Conservation (phyloP, 1,140 invertebrate species). For the Venturia canescens region DNA sequence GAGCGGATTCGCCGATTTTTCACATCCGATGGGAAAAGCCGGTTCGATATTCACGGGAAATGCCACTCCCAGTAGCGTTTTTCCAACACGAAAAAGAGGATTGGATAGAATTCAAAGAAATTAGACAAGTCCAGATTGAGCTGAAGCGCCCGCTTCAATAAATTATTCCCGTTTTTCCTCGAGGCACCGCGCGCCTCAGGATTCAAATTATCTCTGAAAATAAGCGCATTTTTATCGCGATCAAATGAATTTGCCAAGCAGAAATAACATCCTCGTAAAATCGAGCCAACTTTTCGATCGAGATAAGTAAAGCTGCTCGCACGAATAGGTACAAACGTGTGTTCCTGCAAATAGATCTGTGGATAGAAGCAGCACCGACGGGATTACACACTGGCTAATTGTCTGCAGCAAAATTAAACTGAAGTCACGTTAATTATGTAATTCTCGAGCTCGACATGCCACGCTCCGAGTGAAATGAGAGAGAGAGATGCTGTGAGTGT, state of each 20-base stretch:
- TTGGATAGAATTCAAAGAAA: too few species aligned
- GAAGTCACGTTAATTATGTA: constrained; percentile 77
- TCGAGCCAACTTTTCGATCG: neutral
- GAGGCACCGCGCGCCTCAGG: too few species aligned
- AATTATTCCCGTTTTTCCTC: too few species aligned
- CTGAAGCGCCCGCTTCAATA: too few species aligned
- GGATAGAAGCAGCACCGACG: constrained; percentile 41
- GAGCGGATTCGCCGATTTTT: constrained; percentile 38
- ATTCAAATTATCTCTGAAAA: neutral
- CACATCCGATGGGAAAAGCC: neutral
- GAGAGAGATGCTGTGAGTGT: neutral
- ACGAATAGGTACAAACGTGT: constrained; percentile 36
- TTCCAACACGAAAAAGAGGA: too few species aligned
- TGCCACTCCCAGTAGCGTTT: too few species aligned
- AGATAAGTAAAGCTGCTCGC: constrained; percentile 4
- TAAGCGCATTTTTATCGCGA: neutral
- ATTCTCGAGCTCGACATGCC: constrained; percentile 57
- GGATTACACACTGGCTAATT: constrained; percentile 64
- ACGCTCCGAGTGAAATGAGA: constrained; percentile 22
- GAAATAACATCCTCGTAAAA: neutral
- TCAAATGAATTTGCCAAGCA: neutral
- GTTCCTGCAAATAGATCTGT: constrained; percentile 24
- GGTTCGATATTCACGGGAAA: too few species aligned
- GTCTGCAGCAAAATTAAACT: constrained; percentile 75
- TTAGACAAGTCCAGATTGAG: too few species aligned